Conservation (phyloP, 2,113 vertebrate species). For the Acinonyx jubatus region DNA sequence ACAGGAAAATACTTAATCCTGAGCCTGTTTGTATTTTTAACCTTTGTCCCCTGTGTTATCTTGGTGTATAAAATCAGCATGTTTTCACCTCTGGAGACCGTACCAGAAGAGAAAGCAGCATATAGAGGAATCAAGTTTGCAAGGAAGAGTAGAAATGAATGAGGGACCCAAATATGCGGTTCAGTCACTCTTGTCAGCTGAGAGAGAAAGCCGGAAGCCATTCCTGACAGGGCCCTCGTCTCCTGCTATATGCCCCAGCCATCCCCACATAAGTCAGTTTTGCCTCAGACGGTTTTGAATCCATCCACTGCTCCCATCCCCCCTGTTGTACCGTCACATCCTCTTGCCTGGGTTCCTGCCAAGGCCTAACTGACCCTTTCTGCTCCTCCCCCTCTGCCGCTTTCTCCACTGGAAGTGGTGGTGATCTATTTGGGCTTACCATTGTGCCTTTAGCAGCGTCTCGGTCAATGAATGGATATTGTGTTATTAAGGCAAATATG, state of each 20-base stretch:
- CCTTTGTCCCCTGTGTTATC: not conserved
- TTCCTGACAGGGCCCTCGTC: not conserved
- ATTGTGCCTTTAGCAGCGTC: not conserved
- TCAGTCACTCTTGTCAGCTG: not conserved
- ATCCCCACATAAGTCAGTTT: not conserved
- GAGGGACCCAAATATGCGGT: not conserved
- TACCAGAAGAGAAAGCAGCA: not conserved
- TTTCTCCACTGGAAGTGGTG: not conserved
- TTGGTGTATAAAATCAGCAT: not conserved
- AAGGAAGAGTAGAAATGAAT: not conserved
- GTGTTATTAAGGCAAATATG: not conserved
- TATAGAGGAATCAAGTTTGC: not conserved
- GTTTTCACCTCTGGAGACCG: not conserved
- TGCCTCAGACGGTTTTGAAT: not conserved
- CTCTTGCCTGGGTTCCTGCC: not conserved
- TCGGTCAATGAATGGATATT: not conserved
- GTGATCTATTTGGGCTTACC: not conserved
- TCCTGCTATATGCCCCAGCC: too few relatives aligned
- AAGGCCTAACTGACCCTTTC: not conserved
- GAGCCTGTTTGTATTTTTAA: not conserved
- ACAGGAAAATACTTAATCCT: not conserved
- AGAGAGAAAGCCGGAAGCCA: not conserved
- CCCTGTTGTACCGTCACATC: not conserved
- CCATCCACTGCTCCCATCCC: not conserved
- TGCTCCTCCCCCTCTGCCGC: accelerated